Evolutionary conservation across 2,888 invertebrate genomes (phyloP), one percentile per base, ranked within the genome.

Genomic region (Orgyia antiqua): DNA sequence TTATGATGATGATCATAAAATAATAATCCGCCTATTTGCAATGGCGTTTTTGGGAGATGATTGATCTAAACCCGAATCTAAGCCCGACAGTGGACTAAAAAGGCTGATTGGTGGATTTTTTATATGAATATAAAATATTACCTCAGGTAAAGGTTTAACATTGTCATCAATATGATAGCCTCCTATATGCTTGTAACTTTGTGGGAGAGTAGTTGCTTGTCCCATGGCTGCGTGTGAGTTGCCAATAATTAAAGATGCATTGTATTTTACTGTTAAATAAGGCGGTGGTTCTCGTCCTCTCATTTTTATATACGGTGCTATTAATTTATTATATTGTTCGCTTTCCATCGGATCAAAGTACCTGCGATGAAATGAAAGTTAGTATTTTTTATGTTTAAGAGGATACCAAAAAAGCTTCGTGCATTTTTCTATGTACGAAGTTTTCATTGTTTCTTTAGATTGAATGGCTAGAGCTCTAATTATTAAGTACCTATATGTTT

Each of bases 121-220:
- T n/a, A n/a, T n/a, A n/a, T n/a, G n/a, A n/a, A n/a, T n/a, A n/a
- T n/a, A 26, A 10, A n/a, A 15, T 6, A 29, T 36, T 49, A 75
- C 76, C 47, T 56, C 42, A 10, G 74, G 66, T n/a, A 79, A 58
- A 3, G 74, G 68, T 15, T 50, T 45, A 0, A 60, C 35, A 1
- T 62, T 39, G 7, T 55, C 39, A 10, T 63, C 53, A 18, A 79
- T 68, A 33, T 78, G 75, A 33, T 71, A 78, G 8, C 79, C 79
- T 24, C 60, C 65, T 31, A 77, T 60, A 0, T 57, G 42, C 17
- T 57, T 55, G 24, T 68, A 71, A 35, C 54, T 75, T 15, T 64
- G 65, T 0, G 79, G 79, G 1, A 77, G 11, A 2, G 51, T 45
- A 0, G 63, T 42, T 4, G 65, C 36, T 13, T 52, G 42, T 0